Conservation (phyloP, 1,140 invertebrate genomes). For the Apis florea region DNA sequence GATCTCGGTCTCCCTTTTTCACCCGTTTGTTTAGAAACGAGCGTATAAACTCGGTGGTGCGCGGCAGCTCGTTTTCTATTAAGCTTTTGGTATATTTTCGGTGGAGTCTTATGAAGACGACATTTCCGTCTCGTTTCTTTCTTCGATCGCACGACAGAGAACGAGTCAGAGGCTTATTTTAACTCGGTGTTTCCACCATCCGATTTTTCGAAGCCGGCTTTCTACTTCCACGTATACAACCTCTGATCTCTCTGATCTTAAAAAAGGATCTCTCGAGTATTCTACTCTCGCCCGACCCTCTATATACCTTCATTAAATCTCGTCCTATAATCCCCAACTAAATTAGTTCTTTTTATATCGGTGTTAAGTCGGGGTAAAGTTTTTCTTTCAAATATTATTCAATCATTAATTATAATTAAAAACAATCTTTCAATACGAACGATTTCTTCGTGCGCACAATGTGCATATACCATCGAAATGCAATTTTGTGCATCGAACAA, state of each 20-base stretch:
- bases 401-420: not conserved
- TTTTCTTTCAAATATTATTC: not conserved
- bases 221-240: not conserved
- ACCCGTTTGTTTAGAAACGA: constrained; percentile 19
- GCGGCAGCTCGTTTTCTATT: constrained; percentile 14
- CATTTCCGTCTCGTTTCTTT: not conserved
- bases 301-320: constrained; percentile 49
- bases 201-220: constrained; percentile 35
- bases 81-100: constrained; percentile 38
- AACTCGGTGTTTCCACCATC: constrained; percentile 35
- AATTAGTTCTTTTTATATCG: not conserved
- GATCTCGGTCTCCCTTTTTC: constrained; percentile 25
- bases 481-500: not conserved
- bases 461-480: not conserved
- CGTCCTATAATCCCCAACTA: not conserved
- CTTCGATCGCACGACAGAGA: not conserved
- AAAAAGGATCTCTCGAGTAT: constrained; percentile 2
- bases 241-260: not conserved
- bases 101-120: constrained; percentile 27
- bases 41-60: constrained; percentile 14
- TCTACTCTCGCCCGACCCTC: not conserved
- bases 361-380: not conserved
- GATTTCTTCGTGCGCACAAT: not conserved
- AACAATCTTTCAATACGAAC: not conserved
- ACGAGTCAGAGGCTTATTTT: constrained; percentile 31